Evolutionary conservation across 2,797 vertebrate genomes (phyloP), one percentile per base, ranked within the genome.

Genomic region (Nothura maculosa): DNA sequence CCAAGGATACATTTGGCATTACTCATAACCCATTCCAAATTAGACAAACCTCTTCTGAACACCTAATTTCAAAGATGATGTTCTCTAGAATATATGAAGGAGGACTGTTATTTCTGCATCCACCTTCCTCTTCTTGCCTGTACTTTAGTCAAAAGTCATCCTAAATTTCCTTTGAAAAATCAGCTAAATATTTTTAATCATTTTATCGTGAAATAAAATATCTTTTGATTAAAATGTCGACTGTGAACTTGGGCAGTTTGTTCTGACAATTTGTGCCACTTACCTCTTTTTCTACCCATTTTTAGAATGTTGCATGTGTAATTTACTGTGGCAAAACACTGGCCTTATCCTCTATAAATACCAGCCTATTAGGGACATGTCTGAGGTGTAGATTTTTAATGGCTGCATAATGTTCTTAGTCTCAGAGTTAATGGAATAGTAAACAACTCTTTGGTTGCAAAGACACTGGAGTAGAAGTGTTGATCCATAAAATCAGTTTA

Each of bases 331-430:
- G 81, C 69, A 81, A 87, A 95, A 85, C 42, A 79, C 50, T 85
- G 77, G 42, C 63, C 74, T 52, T 81, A 88, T 73, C 90, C 47
- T 63, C 43, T 52, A 52, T 92, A 92, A 95, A 91, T 81, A 81
- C 34, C 12, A 77, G 8, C n/a, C 74, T 50, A 83, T 93, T 89
- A 95, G 81, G 90, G 87, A 72, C 12, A 21, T 54, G 36, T 83
- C 73, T 87, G 95, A 94, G 76, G 50, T 92, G 66, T 61, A 84
- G 64, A 16, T 54, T 92, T 95, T 79, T 93, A 93, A 85, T 60
- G 67, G 38, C 25, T 81, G 40, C 63, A 79, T 90, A 91, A 93
- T 84, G 36, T 73, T 70, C 25, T 74, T 6, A 3, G 87, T 69
- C 63, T 13, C 38, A 18, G 24, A 92, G n/a, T 84, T 94, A 95